Conservation (phyloP, 2,888 invertebrate genomes). For the Boloria selene region DNA sequence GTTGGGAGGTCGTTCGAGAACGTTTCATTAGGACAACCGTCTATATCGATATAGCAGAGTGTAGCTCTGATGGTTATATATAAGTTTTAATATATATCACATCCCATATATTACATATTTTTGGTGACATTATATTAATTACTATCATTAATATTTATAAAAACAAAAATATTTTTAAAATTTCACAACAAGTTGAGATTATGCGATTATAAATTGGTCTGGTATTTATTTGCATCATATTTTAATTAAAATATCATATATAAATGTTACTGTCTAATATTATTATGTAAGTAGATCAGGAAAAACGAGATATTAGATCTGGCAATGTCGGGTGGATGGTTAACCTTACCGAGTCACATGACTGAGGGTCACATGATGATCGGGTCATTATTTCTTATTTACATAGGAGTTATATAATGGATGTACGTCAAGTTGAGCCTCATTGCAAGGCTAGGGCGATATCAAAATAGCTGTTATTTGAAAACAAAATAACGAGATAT, state of each 20-base stretch:
- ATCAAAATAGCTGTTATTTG: constrained; percentile 7
- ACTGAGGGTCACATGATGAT: constrained; percentile 39
- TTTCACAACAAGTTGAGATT: too few relatives aligned
- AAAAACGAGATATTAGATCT: neutral
- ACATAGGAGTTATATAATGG: constrained; percentile 31
- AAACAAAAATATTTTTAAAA: too few relatives aligned
- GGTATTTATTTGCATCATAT: too few relatives aligned
- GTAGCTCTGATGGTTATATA: neutral
- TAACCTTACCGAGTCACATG: constrained; percentile 38
- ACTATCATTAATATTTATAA: too few relatives aligned
- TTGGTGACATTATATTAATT: too few relatives aligned
- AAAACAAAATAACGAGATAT: neutral
- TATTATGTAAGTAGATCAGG: constrained; percentile 8
- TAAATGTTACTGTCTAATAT: constrained; percentile 9
- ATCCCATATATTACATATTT: neutral
- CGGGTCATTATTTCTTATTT: constrained; percentile 33
- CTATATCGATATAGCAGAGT: neutral
- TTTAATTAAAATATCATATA: neutral
- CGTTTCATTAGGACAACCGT: constrained; percentile 24
- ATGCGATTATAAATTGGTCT: too few relatives aligned
- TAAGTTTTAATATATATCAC: neutral
- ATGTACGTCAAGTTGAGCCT: constrained; percentile 23
- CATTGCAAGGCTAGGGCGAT: constrained; percentile 18
- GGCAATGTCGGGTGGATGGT: neutral
- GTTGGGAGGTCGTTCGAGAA: constrained; percentile 44